Evolutionary conservation across 2,113 vertebrate species (phyloP).

Genomic region (Tympanuchus pallidicinctus): DNA sequence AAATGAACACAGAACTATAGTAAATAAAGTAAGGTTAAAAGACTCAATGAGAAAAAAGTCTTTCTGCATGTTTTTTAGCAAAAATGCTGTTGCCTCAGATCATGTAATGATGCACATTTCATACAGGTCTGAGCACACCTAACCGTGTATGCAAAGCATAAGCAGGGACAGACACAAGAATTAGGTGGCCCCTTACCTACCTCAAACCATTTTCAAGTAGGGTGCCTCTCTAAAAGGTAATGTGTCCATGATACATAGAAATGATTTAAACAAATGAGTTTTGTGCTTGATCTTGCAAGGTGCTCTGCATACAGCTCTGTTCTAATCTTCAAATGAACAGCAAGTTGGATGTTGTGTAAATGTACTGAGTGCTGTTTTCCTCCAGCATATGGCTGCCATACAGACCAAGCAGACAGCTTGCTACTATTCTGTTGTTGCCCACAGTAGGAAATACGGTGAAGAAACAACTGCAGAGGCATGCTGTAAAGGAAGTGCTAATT

Average conservation of each 20-base stretch:
- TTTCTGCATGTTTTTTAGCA: not conserved
- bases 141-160: not conserved
- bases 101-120: not conserved
- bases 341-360: not conserved
- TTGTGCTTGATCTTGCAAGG: not conserved
- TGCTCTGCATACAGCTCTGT: not conserved
- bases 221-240: not conserved
- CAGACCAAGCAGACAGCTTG: not conserved
- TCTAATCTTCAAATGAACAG: not conserved
- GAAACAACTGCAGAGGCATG: not conserved
- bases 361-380: not conserved
- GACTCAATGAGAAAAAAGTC: not conserved
- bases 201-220: not conserved
- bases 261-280: not conserved
- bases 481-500: not conserved
- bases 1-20: not conserved
- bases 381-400: not conserved
- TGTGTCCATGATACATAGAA: not conserved
- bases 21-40: not conserved
- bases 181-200: not conserved
- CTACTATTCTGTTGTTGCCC: not conserved
- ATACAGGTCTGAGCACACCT: not conserved
- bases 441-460: not conserved
- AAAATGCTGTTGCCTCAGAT: not conserved
- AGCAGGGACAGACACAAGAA: not conserved